Percentiles rank a stretch among this genome's conserved stretches.
Conservation (phyloP, 2,113 vertebrate species). For the Lophochroa leadbeateri region DNA sequence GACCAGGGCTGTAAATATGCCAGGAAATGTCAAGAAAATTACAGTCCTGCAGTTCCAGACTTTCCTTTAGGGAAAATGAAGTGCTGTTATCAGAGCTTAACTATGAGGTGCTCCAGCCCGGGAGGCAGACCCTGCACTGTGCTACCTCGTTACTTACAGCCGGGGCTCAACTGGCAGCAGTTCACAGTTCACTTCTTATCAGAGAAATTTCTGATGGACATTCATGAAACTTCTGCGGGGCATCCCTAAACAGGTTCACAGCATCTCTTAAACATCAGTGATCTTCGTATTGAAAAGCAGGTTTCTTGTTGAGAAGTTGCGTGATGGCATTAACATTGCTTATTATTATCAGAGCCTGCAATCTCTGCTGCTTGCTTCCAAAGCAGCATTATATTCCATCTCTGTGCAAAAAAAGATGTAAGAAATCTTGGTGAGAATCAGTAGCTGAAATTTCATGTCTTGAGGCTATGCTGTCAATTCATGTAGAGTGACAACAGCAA, state of each 20-base stretch:
- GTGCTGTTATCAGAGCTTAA: background rate
- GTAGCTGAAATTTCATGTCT: background rate
- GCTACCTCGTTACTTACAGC: background rate
- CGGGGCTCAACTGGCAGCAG: background rate
- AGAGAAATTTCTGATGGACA: background rate
- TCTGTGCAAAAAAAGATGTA: background rate
- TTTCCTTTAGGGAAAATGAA: slow-evolving; percentile 19
- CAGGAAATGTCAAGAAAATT: slow-evolving; percentile 32
- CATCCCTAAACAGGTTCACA: background rate
- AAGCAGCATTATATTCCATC: background rate
- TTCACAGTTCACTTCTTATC: background rate
- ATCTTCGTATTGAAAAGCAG: background rate
- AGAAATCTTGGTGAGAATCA: background rate
- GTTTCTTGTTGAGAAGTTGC: background rate
- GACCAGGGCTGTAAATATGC: background rate
- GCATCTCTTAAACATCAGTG: background rate
- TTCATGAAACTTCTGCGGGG: background rate
- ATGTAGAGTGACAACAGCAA: background rate
- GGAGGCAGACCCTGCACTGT: background rate
- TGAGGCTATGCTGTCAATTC: slow-evolving; percentile 37
- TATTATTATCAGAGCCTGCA: background rate
- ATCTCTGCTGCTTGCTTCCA: background rate
- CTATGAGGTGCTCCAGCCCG: background rate
- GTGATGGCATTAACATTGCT: background rate
- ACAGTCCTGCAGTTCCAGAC: background rate